These are phyloP conservation scores for Anabacerthia variegaticeps DNA, from an alignment of 2,797 vertebrate species.

Conservation along the genomic window DNA sequence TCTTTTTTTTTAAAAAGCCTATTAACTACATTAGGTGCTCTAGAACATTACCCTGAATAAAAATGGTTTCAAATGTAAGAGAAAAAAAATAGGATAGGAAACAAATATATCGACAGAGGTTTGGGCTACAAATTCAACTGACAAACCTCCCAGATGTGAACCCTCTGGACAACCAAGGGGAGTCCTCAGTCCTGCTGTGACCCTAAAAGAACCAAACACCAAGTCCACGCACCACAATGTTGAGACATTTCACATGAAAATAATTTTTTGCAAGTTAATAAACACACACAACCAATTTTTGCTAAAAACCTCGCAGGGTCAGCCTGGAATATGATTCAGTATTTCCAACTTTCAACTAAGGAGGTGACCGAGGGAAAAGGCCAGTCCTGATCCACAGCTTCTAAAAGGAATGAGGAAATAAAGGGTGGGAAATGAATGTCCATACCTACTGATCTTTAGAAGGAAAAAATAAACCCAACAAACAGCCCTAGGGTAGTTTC, in stretches of 20 bases:
- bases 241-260: background rate
- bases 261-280: background rate
- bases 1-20: background rate
- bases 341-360: background rate
- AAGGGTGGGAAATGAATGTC: background rate
- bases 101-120: background rate
- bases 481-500: background rate
- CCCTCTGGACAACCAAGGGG: too few relatives aligned
- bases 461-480: background rate
- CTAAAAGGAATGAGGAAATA: background rate
- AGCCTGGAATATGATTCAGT: background rate
- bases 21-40: conserved; percentile 6
- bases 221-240: rapidly evolving
- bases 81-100: background rate
- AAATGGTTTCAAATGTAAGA: background rate
- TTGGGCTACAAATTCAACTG: background rate
- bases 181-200: background rate
- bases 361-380: background rate
- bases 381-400: background rate
- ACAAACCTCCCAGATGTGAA: background rate
- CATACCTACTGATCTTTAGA: background rate
- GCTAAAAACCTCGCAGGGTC: background rate
- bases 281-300: background rate
- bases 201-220: background rate
- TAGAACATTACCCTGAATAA: background rate